Base-by-base conservation (phyloP, 37 sponge, comb jelly and placozoan species). In the Cliona cf. orientalis region DNA sequence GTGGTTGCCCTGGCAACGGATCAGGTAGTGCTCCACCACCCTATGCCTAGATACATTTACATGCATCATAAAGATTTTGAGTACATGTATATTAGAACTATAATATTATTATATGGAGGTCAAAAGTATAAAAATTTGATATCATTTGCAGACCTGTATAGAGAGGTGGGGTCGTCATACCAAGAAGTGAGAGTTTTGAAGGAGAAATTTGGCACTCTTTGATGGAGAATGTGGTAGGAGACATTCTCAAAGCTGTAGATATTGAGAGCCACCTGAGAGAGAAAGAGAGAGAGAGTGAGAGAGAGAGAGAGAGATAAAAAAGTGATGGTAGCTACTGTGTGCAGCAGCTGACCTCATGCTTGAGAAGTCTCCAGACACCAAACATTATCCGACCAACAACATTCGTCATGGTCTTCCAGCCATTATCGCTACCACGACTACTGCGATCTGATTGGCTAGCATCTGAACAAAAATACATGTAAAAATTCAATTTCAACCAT, bases 191-290 rank as follows among this genome's bases (percentile, higher is more conserved):
- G 88, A 25, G 90, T 86, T 19, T 74, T 43, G 49, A 74, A 60
- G 11, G 92, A 74, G 82, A 87, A 93, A 19, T 75, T 64, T 57
- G 99, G 91, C 28, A 89, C 21, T 46, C 99, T 64, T 40, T 86
- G 81, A 69, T 98, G 94, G 21, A 98, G 84, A 0, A 91, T 87
- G 79, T 98, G 99, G 69, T 76, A 93, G 32, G 91, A 75, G 7
- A 95, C 78, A 80, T 84, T 97, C 85, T 95, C 95, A 87, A 91
- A 95, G 0, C 88, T 84, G 81, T 97, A 97, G 46, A 46, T 65
- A 21, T 63, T 95, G 62, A 97, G 71, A 56, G 93, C 78, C 32
- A 96, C 65, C 92, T 92, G 72, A 9, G 59, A 21, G 45, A 69
- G n/a, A n/a, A n/a, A n/a, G n/a, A 12, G 46, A 57, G 57, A 66